These are phyloP conservation scores for Trisateles emortualis DNA, from an alignment of 2,888 invertebrate species.

Conservation along the genomic window DNA sequence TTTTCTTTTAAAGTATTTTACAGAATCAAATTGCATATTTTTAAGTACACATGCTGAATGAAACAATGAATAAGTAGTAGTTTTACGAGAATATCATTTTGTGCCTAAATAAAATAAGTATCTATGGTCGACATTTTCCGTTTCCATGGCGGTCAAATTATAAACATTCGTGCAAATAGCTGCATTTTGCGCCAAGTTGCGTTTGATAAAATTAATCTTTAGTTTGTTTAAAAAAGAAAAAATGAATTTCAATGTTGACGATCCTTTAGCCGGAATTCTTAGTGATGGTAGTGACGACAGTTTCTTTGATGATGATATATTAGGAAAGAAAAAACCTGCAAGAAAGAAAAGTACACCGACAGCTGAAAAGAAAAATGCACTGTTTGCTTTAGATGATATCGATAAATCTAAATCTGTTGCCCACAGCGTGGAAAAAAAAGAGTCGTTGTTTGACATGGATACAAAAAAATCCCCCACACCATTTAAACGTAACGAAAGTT, in stretches of 20 bases:
- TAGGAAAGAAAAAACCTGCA: conserved; percentile 74
- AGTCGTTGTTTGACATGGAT: conserved; percentile 56
- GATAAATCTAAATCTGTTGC: conserved; percentile 50
- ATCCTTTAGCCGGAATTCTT: conserved; percentile 88
- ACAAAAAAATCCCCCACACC: conserved; percentile 60
- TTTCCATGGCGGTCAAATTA: conserved; percentile 72
- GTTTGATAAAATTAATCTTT: conserved; percentile 17
- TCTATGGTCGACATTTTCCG: conserved; percentile 46
- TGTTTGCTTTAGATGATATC: conserved; percentile 72
- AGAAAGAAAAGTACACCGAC: conserved; percentile 67
- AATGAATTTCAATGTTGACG: conserved; percentile 88
- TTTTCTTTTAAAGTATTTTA: no score
- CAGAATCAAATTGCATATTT: no score
- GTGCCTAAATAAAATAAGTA: not conserved
- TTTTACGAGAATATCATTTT: not conserved
- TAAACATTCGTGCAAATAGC: conserved; percentile 51
- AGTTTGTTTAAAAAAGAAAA: conserved; percentile 14
- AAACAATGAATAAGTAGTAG: no score
- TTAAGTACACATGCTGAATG: no score
- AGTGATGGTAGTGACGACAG: conserved; percentile 91
- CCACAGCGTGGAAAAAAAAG: conserved; percentile 53
- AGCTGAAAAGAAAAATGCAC: conserved; percentile 70
- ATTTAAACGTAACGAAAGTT: conserved; percentile 54
- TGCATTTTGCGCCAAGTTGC: conserved; percentile 6
- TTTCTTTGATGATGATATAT: conserved; percentile 89